Evolutionary conservation across 2,113 vertebrate species (phyloP).

Genomic region (Pedetes capensis): DNA sequence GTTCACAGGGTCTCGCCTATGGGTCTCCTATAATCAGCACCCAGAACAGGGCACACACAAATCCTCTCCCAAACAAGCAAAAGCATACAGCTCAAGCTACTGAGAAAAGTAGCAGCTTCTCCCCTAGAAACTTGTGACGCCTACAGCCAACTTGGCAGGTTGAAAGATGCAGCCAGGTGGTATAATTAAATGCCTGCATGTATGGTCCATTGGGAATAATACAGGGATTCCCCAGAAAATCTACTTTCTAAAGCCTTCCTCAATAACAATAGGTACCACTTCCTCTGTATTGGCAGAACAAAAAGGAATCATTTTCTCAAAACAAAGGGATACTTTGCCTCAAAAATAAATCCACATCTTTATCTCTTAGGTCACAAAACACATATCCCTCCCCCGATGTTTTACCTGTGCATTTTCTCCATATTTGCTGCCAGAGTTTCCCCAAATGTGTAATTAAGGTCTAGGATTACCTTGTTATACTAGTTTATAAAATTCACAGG

Average conservation of each 20-base stretch:
- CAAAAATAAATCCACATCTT: not conserved
- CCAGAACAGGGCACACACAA: not conserved
- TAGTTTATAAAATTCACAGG: not conserved
- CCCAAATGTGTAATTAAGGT: not conserved
- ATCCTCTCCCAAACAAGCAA: not conserved
- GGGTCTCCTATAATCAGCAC: not conserved
- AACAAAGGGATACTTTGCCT: not conserved
- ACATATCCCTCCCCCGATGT: not conserved
- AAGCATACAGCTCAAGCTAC: not conserved
- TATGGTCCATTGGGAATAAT: not conserved
- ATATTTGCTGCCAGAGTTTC: not conserved
- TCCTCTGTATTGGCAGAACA: not conserved
- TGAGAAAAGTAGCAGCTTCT: not conserved
- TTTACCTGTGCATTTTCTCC: not conserved
- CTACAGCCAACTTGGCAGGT: not conserved
- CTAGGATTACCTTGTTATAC: not conserved
- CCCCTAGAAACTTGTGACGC: not conserved
- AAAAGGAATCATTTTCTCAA: not conserved
- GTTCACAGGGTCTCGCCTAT: not conserved
- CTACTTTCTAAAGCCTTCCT: not conserved
- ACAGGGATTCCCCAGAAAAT: not conserved
- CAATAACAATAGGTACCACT: not conserved
- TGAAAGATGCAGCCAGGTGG: not conserved
- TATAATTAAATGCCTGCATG: not conserved
- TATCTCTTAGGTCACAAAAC: not conserved